Conservation (phyloP, 2,797 vertebrate genomes). For the Neopelma chrysocephalum region DNA sequence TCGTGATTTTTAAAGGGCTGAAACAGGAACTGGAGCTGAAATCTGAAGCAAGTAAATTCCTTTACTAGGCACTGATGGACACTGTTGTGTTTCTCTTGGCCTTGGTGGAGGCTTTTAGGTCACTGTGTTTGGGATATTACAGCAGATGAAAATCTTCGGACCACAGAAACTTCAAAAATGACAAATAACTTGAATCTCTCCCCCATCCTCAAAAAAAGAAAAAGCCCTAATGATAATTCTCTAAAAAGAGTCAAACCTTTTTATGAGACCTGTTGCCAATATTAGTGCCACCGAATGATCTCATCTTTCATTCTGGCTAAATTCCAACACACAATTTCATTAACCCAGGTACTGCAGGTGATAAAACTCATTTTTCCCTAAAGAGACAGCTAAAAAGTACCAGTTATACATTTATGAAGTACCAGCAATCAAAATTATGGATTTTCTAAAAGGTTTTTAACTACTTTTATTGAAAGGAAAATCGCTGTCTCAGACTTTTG, state of each 20-base stretch:
- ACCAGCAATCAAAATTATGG: conserved; percentile 88
- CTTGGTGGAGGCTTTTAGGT: conserved; percentile 62
- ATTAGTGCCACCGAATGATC: conserved; percentile 81
- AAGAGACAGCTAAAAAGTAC: conserved; percentile 89
- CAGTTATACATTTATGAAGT: conserved; percentile 88
- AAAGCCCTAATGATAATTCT: conserved; percentile 54
- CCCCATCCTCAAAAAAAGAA: neutral
- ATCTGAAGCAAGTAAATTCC: conserved; percentile 77
- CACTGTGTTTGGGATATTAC: conserved; percentile 61
- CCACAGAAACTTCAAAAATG: conserved; percentile 66
- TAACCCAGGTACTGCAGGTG: conserved; percentile 86
- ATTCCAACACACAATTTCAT: conserved; percentile 86
- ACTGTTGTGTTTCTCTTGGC: conserved; percentile 79
- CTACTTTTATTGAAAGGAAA: conserved; percentile 89
- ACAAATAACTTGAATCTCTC: conserved; percentile 48
- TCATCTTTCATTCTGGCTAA: conserved; percentile 83
- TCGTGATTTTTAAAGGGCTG: conserved; percentile 76
- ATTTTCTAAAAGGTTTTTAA: conserved; percentile 90
- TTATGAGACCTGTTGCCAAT: conserved; percentile 82
- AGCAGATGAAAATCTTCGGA: conserved; percentile 59
- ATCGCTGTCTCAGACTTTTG: conserved; percentile 87
- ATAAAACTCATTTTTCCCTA: conserved; percentile 89
- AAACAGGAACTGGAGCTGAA: conserved; percentile 78
- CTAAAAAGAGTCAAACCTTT: conserved; percentile 73
- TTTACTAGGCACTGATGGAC: conserved; percentile 75